Evolutionary conservation across 2,888 invertebrate genomes (phyloP), one percentile per base, ranked within the genome.

Genomic region (Pachycephus smyrnensis): DNA sequence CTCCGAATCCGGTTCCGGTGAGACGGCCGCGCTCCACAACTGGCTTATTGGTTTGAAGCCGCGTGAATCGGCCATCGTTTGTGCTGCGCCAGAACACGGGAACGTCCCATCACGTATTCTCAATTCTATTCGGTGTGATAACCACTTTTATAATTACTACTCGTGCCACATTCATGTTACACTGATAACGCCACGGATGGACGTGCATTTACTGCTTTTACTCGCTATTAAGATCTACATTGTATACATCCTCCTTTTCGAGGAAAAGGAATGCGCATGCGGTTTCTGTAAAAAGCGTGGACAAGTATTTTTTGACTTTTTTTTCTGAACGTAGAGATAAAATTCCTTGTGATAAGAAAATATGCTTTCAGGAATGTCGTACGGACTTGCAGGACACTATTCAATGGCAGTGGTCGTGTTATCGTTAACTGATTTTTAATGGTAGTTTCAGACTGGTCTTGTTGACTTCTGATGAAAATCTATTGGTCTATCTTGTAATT

Each of bases 11-110:
- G 88, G 90, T 86, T 91, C 91, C 85, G 89, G 88, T 85, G 90
- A 88, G 81, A 86, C 88, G 82, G 87, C 85, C 78, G 88, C 89
- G 86, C 88, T 90, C 91, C 90, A 91, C 88, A 90, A 86, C 86
- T 90, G 90, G 84, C 89, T 91, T 91, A 91, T 91, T 90, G 91
- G 91, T 87, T 89, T 89, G 88, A 91, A 91, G 89, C 90, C 89
- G 87, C 90, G 90, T 87, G 89, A 87, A 86, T 91, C 91, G 89
- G 90, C 90, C 91, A 91, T 91, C 88, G 88, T 91, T 87, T 84
- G 87, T 88, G 88, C 88, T 89, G 82, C 80, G 69, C 31, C 68
- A 73, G 79, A 31, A 71, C 31, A 71, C 71, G 71, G 71, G 32
- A 71, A 55, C 55, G 55, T 55, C 76, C 76, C 36, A 36, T 23